phyloP scores from a whole-genome alignment of 2,797 vertebrate species.

The Melanitta fusca region DNA sequence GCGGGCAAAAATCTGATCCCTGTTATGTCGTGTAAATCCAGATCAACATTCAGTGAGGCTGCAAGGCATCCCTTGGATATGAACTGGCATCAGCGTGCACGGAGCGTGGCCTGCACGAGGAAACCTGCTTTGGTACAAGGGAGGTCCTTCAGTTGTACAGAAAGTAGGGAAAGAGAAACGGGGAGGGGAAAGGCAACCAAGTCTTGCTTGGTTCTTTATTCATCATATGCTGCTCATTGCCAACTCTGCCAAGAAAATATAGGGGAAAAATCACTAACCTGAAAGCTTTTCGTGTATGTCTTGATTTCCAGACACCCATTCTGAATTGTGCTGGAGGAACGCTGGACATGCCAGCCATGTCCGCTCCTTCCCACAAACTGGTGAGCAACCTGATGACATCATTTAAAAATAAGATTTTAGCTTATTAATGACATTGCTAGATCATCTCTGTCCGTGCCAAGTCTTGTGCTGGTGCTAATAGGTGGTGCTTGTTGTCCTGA shows the following conservation, averaged over 20 bases:
- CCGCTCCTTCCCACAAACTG: background rate
- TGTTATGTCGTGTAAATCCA: slow-evolving; percentile 40
- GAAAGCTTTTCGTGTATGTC: background rate
- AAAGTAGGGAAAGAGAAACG: background rate
- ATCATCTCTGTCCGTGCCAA: background rate
- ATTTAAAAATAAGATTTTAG: background rate
- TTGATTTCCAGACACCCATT: background rate
- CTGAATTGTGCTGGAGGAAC: background rate
- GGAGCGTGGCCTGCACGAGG: background rate
- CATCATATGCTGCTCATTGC: background rate
- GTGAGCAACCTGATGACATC: background rate
- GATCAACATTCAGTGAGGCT: slow-evolving; percentile 56
- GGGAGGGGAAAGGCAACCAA: background rate
- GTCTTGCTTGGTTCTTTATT: background rate
- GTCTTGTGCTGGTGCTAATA: background rate
- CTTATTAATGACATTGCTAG: background rate
- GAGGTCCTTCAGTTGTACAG: background rate
- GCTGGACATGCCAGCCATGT: background rate
- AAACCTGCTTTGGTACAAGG: background rate
- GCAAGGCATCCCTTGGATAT: slow-evolving; percentile 36
- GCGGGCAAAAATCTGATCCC: slow-evolving; percentile 49
- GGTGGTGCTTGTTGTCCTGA: background rate
- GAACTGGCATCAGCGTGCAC: background rate
- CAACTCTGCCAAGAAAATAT: background rate
- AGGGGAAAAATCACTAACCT: background rate